Evolutionary conservation across 2,797 vertebrate species (phyloP).

Genomic region (Potorous gilbertii): DNA sequence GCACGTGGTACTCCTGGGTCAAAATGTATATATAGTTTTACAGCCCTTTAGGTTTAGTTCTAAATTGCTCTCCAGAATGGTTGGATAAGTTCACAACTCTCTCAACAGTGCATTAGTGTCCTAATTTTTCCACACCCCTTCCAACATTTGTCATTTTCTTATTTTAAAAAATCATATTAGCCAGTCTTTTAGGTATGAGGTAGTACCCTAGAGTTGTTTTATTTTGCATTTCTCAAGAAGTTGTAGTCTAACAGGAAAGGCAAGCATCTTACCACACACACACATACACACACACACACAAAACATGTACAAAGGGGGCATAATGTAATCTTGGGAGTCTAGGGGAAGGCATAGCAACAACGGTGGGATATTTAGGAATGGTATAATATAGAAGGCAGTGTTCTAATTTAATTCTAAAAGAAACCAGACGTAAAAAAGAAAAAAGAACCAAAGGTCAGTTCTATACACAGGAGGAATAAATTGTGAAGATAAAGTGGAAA

Average conservation of each 20-base stretch:
- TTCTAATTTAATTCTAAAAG: neutral
- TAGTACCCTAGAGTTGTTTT: neutral
- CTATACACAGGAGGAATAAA: too few relatives aligned
- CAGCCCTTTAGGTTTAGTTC: neutral
- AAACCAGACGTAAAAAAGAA: neutral
- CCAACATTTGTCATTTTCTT: neutral
- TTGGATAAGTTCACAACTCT: neutral
- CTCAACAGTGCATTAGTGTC: neutral
- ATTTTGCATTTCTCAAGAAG: neutral
- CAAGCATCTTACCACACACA: neutral
- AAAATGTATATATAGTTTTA: neutral
- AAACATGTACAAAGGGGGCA: neutral
- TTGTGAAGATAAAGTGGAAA: neutral
- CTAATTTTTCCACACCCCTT: neutral
- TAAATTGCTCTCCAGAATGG: neutral
- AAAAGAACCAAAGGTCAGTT: too few relatives aligned
- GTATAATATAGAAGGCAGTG: neutral
- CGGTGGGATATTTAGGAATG: neutral
- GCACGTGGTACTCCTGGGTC: neutral
- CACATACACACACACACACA: neutral
- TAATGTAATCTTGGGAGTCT: neutral
- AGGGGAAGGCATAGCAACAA: neutral
- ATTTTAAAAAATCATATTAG: neutral
- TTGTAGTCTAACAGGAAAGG: neutral
- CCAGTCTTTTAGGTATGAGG: neutral